Base-by-base conservation (phyloP, 2,888 invertebrate species). In the Atethmia centrago region DNA sequence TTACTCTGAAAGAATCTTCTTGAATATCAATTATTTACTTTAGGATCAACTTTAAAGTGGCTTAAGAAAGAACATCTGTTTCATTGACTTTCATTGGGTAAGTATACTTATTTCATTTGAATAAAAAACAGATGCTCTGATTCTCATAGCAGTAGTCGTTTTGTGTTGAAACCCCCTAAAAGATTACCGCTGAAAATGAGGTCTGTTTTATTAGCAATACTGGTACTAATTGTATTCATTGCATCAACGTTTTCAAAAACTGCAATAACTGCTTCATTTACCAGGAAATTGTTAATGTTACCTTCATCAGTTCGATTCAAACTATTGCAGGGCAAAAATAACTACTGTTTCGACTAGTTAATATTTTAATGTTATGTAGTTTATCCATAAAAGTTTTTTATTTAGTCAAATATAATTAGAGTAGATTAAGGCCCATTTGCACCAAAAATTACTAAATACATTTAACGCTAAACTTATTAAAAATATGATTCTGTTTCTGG, bases 291-390 rank as follows among this genome's bases (percentile, higher is more conserved):
- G 19, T 14, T 40, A 55, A 36, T 42, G 12, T 49, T 58, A n/a
- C n/a, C 12, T 10, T 31, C 14, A 31, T 58, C 47, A 49, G 31
- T 58, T 45, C 45, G 8, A 51, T 8, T 25, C 5, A 4, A 42
- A 36, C 12, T 45, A 42, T 25, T 7, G 5, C 16, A 19, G n/a
- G n/a, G 19, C 5, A n/a, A 12, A 55, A 28, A 53, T 73, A 40
- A 7, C 10, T 19, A 40, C 16, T 25, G 7, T 8, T 8, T 47
- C 10, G 8, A 47, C 8, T 55, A 55, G 28, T 47, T 59, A 36
- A 71, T 74, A 45, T 77, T 49, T 21, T 47, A n/a, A 16, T 53
- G n/a, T 31, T 21, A 21, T 36, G n/a, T n/a, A n/a, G n/a, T n/a
- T n/a, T n/a, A n/a, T n/a, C n/a, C n/a, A n/a, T n/a, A n/a, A n/a